Conservation (phyloP, 2,113 vertebrate species). For the Empidonax alnorum region DNA sequence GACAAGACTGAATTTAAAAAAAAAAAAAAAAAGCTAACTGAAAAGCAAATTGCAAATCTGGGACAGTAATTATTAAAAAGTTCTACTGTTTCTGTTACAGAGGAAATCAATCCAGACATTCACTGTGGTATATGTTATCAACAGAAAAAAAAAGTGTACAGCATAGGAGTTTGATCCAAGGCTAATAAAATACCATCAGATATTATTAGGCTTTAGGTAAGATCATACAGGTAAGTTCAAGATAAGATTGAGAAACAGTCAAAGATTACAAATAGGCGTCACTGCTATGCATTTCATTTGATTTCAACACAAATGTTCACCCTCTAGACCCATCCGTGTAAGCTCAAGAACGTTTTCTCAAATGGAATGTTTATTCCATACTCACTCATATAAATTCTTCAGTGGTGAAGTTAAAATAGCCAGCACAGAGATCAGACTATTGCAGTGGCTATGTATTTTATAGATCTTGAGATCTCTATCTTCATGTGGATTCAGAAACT, state of each 20-base stretch:
- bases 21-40: background rate
- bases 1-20: background rate
- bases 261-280: background rate
- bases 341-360: background rate
- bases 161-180: background rate
- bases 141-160: background rate
- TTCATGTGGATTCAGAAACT: slow-evolving; percentile 74
- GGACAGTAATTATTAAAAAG: background rate
- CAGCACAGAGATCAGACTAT: slow-evolving; percentile 84
- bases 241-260: background rate
- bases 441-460: slow-evolving; percentile 88
- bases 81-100: background rate
- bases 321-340: background rate
- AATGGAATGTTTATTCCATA: slow-evolving; percentile 37
- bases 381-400: slow-evolving; percentile 83
- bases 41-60: background rate
- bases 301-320: background rate
- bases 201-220: background rate
- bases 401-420: slow-evolving; percentile 85
- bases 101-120: background rate
- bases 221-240: background rate
- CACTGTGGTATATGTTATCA: background rate
- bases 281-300: background rate
- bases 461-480: slow-evolving; percentile 75
- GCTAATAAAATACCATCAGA: background rate